Evolutionary conservation across 2,113 vertebrate genomes (phyloP), one percentile per base, ranked within the genome.

Genomic region (Corythornis vintsioides): DNA sequence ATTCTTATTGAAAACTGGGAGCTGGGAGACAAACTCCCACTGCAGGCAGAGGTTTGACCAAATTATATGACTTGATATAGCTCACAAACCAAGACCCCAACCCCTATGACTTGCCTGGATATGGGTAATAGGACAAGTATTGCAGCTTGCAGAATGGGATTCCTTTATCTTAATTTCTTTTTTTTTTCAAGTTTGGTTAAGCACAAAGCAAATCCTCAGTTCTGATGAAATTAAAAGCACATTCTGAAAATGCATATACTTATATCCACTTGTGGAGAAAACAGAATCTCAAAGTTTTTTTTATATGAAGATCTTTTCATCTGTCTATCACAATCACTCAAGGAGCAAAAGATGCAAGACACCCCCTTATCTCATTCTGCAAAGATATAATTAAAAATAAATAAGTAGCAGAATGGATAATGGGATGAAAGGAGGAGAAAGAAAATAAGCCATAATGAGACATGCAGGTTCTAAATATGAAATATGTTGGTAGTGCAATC

Each of bases 1-100:
- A 66, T 95, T 90, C 52, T 90, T 96, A 97, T 82, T 97, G 96
- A 85, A 85, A 96, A 73, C 33, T 86, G 73, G 78, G 78, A 93
- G 50, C 83, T 89, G 83, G 83, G 94, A 96, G 78, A 78, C 83
- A 83, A 90, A 83, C 70, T 45, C 38, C 43, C 78, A 90, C 84
- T 83, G 55, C 78, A 85, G 81, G 60, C 71, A 94, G 90, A 69
- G 66, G 85, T 59, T 74, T 70, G 52, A 65, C 47, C 40, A 22
- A 89, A 61, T 87, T 71, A 85, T 35, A n/a, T 50, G 48, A 81
- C 42, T 53, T 83, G 0, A 3, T 53, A 11, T 3, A 69, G 60
- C 42, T 86, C 65, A 47, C 67, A 40, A 73, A 61, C 29, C 19
- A 38, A 81, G 43, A 82, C 10, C 15, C 19, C 22, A 13, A 0